Evolutionary conservation across 2,888 invertebrate species (phyloP).

Genomic region (Hartigia nigra): DNA sequence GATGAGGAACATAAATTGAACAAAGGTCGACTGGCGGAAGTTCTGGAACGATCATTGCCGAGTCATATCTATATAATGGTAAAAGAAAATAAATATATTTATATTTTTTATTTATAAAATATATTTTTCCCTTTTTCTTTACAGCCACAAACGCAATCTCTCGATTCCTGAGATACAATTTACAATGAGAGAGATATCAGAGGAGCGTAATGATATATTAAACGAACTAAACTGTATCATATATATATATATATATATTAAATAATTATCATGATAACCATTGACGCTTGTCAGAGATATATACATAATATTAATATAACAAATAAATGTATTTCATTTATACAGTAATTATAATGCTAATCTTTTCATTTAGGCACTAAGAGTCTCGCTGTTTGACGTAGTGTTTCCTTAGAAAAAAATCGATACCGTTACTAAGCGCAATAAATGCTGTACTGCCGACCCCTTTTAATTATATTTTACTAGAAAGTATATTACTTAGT

Average conservation of each 20-base stretch:
- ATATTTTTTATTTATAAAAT: not conserved
- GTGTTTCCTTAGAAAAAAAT: not conserved
- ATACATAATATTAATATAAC: not conserved
- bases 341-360: not conserved
- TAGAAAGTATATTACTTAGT: too few species aligned
- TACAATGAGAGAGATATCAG: not conserved
- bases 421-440: not conserved
- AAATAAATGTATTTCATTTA: not conserved
- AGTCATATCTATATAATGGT: conserved; percentile 77
- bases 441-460: not conserved
- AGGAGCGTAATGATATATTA: not conserved
- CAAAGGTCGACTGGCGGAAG: conserved; percentile 68
- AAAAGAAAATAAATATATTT: conserved; percentile 29
- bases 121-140: conserved; percentile 31
- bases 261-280: not conserved
- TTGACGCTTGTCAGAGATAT: not conserved
- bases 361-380: not conserved
- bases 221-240: not conserved
- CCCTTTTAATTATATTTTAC: not conserved
- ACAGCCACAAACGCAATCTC: conserved; percentile 54
- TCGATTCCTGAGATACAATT: conserved; percentile 29
- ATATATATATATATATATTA: not conserved
- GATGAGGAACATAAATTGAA: conserved; percentile 63
- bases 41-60: conserved; percentile 73
- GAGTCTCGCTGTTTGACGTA: not conserved